These are phyloP conservation scores for Rhodeus uyekii DNA, from an alignment of 2,797 vertebrate species.

Conservation along the genomic window DNA sequence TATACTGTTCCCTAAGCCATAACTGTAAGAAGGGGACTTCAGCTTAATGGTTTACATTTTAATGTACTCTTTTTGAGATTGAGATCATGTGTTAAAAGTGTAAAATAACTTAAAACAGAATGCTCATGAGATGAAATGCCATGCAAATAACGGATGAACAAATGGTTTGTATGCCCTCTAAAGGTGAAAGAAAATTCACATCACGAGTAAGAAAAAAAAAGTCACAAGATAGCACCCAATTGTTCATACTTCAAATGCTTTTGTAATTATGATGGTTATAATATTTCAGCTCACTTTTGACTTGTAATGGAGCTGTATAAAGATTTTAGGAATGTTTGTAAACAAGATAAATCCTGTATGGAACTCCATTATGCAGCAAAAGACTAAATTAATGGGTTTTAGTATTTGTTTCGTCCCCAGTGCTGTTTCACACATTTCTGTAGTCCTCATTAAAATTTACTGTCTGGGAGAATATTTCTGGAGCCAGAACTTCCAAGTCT, in stretches of 20 bases:
- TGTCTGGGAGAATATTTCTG: neutral
- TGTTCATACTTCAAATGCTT: neutral
- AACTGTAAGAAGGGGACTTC: neutral
- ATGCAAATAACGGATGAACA: neutral
- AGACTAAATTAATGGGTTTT: neutral
- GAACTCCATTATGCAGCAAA: neutral
- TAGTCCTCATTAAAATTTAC: neutral
- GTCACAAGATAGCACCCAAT: neutral
- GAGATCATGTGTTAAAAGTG: neutral
- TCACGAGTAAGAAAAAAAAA: neutral
- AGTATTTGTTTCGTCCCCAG: neutral
- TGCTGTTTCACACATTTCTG: constrained; percentile 5
- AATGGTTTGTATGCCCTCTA: neutral
- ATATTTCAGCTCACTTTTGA: neutral
- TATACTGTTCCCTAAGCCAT: neutral
- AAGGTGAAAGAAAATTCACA: neutral
- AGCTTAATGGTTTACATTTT: neutral
- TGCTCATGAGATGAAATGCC: neutral
- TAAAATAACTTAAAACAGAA: neutral
- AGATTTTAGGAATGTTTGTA: neutral
- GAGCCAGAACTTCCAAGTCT: neutral
- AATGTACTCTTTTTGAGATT: neutral
- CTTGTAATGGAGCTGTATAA: neutral
- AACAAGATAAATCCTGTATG: neutral
- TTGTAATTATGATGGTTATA: neutral